phyloP scores from a whole-genome alignment of 2,888 invertebrate species.

The Synanthedon andrenaeformis region DNA sequence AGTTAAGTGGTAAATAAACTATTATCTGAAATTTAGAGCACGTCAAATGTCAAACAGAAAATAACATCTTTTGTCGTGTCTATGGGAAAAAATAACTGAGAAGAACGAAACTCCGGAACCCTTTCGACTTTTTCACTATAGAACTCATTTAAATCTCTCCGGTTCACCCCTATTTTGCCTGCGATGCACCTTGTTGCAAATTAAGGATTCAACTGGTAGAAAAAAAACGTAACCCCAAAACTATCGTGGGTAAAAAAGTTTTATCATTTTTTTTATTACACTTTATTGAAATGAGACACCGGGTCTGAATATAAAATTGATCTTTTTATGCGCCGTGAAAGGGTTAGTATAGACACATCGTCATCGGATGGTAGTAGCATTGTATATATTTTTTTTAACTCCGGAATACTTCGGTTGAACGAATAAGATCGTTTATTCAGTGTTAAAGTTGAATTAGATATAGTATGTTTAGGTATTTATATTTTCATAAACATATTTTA shows the following conservation, averaged over 20 bases:
- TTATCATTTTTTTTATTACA: constrained; percentile 58
- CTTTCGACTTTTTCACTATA: constrained; percentile 50
- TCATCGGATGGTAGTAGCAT: constrained; percentile 32
- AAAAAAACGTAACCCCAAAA: constrained; percentile 63
- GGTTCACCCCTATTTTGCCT: constrained; percentile 50
- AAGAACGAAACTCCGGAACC: constrained; percentile 22
- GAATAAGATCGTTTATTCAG: constrained; percentile 48
- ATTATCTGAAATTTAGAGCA: constrained; percentile 33
- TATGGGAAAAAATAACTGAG: constrained; percentile 50
- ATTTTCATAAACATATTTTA: too few species aligned
- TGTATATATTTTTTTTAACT: constrained; percentile 35
- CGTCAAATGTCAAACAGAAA: constrained; percentile 46
- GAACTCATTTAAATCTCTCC: constrained; percentile 60
- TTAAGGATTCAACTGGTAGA: constrained; percentile 54
- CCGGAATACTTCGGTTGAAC: constrained; percentile 47
- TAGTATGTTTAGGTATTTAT: too few species aligned
- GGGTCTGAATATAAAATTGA: constrained; percentile 65
- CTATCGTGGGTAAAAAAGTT: constrained; percentile 64
- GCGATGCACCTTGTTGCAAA: constrained; percentile 70
- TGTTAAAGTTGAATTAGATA: constrained; percentile 48
- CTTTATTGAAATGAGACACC: constrained; percentile 70
- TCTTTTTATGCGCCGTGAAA: constrained; percentile 51
- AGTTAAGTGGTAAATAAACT: constrained; percentile 16
- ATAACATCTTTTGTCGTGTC: constrained; percentile 45
- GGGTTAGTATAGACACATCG: constrained; percentile 39